phyloP scores from a whole-genome alignment of 2,113 vertebrate genomes.

The Pangasianodon gigas region DNA sequence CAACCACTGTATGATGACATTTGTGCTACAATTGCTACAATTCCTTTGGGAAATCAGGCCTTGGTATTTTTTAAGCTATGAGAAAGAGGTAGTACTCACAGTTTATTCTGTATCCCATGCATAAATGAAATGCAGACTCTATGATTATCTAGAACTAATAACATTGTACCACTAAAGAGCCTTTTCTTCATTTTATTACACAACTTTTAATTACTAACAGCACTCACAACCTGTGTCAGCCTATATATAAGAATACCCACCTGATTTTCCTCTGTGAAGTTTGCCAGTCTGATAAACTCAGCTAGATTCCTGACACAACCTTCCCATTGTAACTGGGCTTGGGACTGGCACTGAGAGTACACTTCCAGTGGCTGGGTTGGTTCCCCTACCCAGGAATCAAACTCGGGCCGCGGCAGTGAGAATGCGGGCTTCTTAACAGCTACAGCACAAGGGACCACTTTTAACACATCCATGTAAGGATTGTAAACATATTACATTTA shows the following conservation, averaged over 20 bases:
- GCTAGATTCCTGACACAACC: too few relatives aligned
- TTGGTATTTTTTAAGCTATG: conserved; percentile 33
- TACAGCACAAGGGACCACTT: neutral
- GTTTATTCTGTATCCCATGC: neutral
- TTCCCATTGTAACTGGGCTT: too few relatives aligned
- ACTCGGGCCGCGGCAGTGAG: too few relatives aligned
- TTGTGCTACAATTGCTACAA: conserved; percentile 42
- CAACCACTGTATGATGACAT: conserved; percentile 46
- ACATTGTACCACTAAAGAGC: neutral
- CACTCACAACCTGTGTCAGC: neutral
- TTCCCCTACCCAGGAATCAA: too few relatives aligned
- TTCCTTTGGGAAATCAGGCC: conserved; percentile 38
- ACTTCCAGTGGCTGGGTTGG: too few relatives aligned
- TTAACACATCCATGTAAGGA: neutral
- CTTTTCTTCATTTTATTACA: neutral
- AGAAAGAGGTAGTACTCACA: conserved; percentile 2
- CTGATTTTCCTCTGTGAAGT: neutral
- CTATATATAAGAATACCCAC: neutral
- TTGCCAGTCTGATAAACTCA: neutral
- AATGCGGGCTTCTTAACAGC: too few relatives aligned
- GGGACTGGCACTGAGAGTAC: too few relatives aligned
- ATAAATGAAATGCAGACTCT: neutral
- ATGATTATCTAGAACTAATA: neutral
- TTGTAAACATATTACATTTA: neutral
- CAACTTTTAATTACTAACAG: neutral